Base-by-base conservation (phyloP, 1,140 invertebrate genomes). In the Palaemon carinicauda region DNA sequence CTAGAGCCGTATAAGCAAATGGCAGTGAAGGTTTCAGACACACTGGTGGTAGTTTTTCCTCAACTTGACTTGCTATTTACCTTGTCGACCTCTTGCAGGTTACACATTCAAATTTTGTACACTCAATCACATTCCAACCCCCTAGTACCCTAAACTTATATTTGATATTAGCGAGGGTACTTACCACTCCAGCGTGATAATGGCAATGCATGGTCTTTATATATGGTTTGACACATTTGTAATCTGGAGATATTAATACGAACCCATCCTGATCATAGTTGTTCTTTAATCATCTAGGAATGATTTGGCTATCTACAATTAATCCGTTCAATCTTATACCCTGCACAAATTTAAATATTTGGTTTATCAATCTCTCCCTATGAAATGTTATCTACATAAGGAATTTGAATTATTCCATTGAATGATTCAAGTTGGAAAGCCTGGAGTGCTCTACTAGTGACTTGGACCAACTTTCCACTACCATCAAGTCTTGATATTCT, bases 1-100 rank as follows among this genome's bases (percentile, higher is more conserved):
- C 53, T 29, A 80, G 29, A 17, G 78, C n/a, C 17, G 27, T 80
- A 50, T 80, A 17, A 80, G 54, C 24, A 56, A 80, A 80, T 29
- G 51, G 52, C 60, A 54, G 78, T 21, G 54, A 17, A 27, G 78
- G 78, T 29, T 80, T n/a, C n/a, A 80, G 78, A n/a, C 54, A 56
- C 52, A 56, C 54, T 14, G 21, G n/a, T 15, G 9, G 1, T 29
- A 60, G 0, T 33, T 60, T 52, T 19, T 54, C 78, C 78, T 60
- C 60, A 17, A 27, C 31, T n/a, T 80, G 78, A 56, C 54, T 54
- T 17, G n/a, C 52, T 19, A 19, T 60, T 27, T 5, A 4, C 3
- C 12, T 7, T 24, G 54, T 29, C n/a, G 27, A 54, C 51, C 52
- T 21, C 60, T 60, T 60, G 60, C 78, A 56, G 21, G 29, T 27